Conservation (phyloP, 2,797 vertebrate genomes). For the Avahi laniger region DNA sequence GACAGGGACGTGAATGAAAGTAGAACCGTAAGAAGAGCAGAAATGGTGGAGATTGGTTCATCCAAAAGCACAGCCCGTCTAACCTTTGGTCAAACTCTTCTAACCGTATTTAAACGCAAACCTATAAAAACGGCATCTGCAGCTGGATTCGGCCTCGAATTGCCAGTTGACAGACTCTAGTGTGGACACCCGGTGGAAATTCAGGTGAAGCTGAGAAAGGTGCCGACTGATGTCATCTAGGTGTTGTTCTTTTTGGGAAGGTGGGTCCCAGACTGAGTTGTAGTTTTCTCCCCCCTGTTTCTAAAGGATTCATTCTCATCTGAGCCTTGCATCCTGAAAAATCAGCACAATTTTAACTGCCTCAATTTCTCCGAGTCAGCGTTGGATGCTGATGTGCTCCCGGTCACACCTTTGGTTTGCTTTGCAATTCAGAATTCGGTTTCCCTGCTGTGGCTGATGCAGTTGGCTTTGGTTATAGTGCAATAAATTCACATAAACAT, state of each 20-base stretch:
- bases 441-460: constrained; percentile 42
- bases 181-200: not conserved
- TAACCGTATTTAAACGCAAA: not conserved
- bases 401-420: constrained; percentile 38
- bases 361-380: constrained; percentile 44
- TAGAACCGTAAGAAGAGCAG: not conserved
- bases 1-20: not conserved
- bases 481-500: constrained; percentile 72
- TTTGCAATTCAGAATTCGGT: constrained; percentile 66
- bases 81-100: not conserved
- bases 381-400: not conserved
- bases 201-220: not conserved
- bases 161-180: not conserved
- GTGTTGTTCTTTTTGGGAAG: not conserved
- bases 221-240: not conserved
- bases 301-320: not conserved
- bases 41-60: not conserved
- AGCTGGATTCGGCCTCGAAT: not conserved
- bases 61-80: not conserved
- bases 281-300: not conserved
- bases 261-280: not conserved
- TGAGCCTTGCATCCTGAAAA: constrained; percentile 27
- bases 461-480: constrained; percentile 58
- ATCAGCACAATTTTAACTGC: constrained; percentile 71
- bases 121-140: not conserved